These are phyloP conservation scores for Florisuga fusca DNA, from an alignment of 2,797 vertebrate genomes.

Conservation along the genomic window DNA sequence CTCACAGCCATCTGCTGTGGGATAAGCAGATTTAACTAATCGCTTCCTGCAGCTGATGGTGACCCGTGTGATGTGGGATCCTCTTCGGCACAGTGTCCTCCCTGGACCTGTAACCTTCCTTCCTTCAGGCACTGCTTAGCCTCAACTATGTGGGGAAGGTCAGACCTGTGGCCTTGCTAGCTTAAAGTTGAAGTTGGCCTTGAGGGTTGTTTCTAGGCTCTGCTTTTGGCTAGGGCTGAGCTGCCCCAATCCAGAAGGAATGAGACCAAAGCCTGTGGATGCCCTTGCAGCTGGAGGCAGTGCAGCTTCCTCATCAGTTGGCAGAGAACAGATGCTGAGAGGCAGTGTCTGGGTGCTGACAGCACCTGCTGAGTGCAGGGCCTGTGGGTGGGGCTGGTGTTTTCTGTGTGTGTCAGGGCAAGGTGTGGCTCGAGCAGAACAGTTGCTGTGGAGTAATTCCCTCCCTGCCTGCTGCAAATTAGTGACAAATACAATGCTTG, in stretches of 20 bases:
- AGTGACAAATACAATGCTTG: not conserved
- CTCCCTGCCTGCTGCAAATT: not conserved
- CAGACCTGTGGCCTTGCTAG: not conserved
- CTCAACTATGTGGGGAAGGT: not conserved
- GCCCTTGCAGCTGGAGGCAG: not conserved
- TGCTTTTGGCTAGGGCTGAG: not conserved
- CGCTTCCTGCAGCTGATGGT: conserved; percentile 52
- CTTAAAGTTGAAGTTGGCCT: not conserved
- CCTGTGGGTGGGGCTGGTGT: not conserved
- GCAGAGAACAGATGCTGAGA: not conserved
- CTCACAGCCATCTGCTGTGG: conserved; percentile 43
- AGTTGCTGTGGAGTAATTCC: not conserved
- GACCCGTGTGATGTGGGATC: conserved; percentile 15
- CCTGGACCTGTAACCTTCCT: conserved; percentile 25
- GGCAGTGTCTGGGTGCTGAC: rapidly evolving
- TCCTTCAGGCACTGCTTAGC: not conserved
- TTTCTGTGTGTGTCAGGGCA: not conserved
- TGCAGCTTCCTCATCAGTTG: rapidly evolving
- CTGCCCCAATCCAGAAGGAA: rapidly evolving
- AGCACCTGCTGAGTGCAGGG: rapidly evolving
- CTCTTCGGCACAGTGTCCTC: conserved; percentile 42
- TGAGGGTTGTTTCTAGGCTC: not conserved
- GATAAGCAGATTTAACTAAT: conserved; percentile 68
- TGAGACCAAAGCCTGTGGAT: not conserved
- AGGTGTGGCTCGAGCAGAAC: not conserved